Evolutionary conservation across 2,888 invertebrate genomes (phyloP), one percentile per base, ranked within the genome.

Genomic region (Lasioglossum oenotherae): DNA sequence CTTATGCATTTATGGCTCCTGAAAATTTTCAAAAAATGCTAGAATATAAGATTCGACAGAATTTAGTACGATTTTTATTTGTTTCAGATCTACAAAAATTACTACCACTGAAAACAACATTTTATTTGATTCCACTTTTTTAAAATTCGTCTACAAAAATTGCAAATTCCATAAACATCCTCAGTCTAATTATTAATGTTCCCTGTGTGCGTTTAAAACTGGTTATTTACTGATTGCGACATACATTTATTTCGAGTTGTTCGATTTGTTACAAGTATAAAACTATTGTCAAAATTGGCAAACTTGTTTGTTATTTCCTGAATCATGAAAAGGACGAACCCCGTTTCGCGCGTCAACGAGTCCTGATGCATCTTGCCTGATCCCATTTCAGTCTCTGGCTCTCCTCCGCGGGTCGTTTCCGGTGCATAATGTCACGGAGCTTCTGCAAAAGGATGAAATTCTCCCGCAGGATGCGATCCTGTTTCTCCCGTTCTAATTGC

Each of bases 381-480:
- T 90, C 86, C 86, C 93, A 92, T 3, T 90, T 90, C 4, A 94
- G 76, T 5, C 93, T 74, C 31, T 83, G 90, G 73, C 85, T 89
- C 46, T 92, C 92, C 1, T 89, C 84, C 0, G 72, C 87, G 10
- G 82, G 35, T n/a, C 76, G 85, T 60, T 92, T 92, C 4, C 94
- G 93, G 31, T 91, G 88, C 95, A 95, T 95, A 8, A 95, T 95
- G 2, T 92, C 92, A 1, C 90, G 91, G 4, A 95, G 91, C 75
- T 94, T 94, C 76, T 91, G 92, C 67, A 94, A 78, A 0, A 95
- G 91, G 35, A 95, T 94, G 74, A 95, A 95, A 88, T 95, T 95
- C 60, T 95, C 93, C 16, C 92, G 89, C 1, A 92, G 82, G 31
- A 95, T 94, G 27, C 92, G 92, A 8, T 92, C 92, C 73, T 95